Conservation (phyloP, 2,797 vertebrate genomes). For the Aldrovandia affinis region DNA sequence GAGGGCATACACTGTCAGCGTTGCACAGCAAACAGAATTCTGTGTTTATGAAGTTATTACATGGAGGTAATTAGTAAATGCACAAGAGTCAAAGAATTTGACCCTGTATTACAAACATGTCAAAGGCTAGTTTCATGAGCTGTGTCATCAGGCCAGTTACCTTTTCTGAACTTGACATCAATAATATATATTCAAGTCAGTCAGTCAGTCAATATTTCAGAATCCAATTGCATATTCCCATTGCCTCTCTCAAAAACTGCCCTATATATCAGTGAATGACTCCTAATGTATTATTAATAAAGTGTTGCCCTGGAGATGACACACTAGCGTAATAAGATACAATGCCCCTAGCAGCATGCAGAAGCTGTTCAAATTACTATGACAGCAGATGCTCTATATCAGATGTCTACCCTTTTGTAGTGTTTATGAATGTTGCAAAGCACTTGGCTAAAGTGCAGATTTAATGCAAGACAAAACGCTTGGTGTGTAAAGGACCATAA, state of each 20-base stretch:
- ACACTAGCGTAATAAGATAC: constrained; percentile 15
- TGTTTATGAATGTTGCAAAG: neutral
- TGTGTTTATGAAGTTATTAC: neutral
- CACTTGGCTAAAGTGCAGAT: constrained; percentile 11
- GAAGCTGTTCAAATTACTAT: constrained; percentile 3
- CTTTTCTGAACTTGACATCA: neutral
- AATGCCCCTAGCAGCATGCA: neutral
- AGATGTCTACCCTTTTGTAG: neutral
- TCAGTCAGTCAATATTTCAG: neutral
- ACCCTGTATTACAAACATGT: neutral
- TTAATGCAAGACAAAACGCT: neutral
- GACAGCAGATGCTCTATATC: neutral
- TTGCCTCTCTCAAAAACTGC: neutral
- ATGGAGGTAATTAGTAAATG: neutral
- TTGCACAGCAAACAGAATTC: neutral
- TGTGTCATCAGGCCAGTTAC: neutral
- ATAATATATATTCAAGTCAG: neutral
- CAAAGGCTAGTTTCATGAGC: neutral
- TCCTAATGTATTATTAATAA: constrained; percentile 30
- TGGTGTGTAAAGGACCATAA: neutral
- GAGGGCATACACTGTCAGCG: neutral
- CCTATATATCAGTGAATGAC: constrained; percentile 18
- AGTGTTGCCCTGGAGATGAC: constrained; percentile 12
- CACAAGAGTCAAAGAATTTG: constrained; percentile 9
- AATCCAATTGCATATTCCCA: neutral